A percentile compares a stretch with the other conserved stretches of the same genome.
phyloP scores from a whole-genome alignment of 2,113 vertebrate genomes.

The Turdus rufiventris region DNA sequence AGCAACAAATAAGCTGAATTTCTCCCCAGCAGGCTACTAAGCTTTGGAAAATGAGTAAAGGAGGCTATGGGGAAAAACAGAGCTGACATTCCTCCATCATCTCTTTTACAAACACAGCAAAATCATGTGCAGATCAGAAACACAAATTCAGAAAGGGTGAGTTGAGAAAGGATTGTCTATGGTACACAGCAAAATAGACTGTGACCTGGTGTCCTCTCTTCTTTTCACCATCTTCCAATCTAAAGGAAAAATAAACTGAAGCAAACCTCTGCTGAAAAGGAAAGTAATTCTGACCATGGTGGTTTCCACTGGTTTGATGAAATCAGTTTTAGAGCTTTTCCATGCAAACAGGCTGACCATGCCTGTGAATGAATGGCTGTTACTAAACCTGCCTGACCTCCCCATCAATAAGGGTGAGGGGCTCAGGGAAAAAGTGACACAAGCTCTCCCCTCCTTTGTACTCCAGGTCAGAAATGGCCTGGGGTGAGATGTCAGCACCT shows the following conservation, averaged over 20 bases:
- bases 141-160: neutral
- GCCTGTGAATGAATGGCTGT: neutral
- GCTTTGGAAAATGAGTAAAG: neutral
- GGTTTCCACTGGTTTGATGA: neutral
- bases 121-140: neutral
- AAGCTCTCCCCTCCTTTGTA: neutral
- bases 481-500: neutral
- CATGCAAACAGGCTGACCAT: neutral
- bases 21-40: neutral
- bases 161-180: neutral
- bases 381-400: conserved; percentile 10
- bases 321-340: neutral
- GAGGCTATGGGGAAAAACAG: neutral
- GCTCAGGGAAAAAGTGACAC: neutral
- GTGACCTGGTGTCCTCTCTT: neutral
- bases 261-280: neutral
- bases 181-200: neutral
- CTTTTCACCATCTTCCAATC: neutral
- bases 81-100: rapidly evolving
- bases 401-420: conserved; percentile 20
- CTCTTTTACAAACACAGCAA: neutral
- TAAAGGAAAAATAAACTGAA: neutral
- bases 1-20: neutral
- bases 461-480: neutral
- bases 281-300: neutral